Evolutionary conservation across 2,113 vertebrate species (phyloP).

Genomic region (Anser brachyrhynchus): DNA sequence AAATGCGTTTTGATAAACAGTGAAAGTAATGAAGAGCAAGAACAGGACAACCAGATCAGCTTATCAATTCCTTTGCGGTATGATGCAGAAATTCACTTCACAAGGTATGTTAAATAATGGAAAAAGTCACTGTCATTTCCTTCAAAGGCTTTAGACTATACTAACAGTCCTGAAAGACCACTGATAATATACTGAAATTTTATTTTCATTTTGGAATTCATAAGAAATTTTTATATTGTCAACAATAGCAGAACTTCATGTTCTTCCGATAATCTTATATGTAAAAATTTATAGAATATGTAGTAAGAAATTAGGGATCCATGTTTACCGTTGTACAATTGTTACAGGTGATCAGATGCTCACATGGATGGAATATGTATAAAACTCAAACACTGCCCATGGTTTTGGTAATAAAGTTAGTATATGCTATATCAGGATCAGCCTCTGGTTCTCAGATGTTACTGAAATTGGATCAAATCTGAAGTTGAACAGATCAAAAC

Average conservation of each 20-base stretch:
- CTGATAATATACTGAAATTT: not conserved
- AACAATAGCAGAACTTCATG: not conserved
- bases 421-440: not conserved
- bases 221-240: not conserved
- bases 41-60: conserved; percentile 79
- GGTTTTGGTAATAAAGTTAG: not conserved
- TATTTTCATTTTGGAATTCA: not conserved
- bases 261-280: not conserved
- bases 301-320: not conserved
- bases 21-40: conserved; percentile 81
- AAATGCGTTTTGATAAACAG: conserved; percentile 71
- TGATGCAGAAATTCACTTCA: conserved; percentile 85
- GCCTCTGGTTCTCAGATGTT: not conserved
- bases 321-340: not conserved
- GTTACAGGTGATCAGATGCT: not conserved
- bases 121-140: not conserved
- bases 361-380: not conserved
- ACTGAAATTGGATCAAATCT: not conserved
- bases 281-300: not conserved
- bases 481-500: not conserved
- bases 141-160: not conserved
- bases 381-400: not conserved
- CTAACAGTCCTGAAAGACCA: not conserved
- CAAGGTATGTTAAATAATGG: conserved; percentile 75
- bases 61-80: conserved; percentile 83